phyloP scores from a whole-genome alignment of 2,113 vertebrate genomes.

The Collichthys lucidus region DNA sequence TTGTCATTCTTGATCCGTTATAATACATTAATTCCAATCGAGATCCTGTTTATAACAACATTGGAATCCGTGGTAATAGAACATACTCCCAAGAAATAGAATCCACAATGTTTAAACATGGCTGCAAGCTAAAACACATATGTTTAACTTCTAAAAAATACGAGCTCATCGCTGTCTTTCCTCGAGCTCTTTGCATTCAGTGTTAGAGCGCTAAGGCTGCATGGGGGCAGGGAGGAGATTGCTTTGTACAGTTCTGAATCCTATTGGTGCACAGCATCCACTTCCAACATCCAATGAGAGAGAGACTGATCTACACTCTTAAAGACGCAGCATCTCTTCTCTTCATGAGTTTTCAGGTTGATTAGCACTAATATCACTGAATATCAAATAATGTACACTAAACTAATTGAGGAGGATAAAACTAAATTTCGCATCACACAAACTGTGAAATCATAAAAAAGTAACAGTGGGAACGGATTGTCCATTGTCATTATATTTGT shows the following conservation, averaged over 20 bases:
- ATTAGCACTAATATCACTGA: not conserved
- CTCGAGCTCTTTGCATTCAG: constrained; percentile 55
- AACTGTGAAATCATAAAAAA: too few relatives aligned
- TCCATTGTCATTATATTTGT: too few relatives aligned
- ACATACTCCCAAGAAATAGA: not conserved
- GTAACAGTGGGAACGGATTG: too few relatives aligned
- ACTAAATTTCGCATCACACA: too few relatives aligned
- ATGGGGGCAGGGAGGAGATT: constrained; percentile 84
- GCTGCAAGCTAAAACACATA: not conserved
- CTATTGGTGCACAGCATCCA: constrained; percentile 80
- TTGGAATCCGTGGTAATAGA: not conserved
- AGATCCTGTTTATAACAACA: not conserved
- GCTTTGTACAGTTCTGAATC: constrained; percentile 76
- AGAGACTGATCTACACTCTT: constrained; percentile 9
- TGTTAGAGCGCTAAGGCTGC: constrained; percentile 65
- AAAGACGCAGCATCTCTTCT: constrained; percentile 40
- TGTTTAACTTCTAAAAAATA: not conserved
- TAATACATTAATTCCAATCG: constrained; percentile 6
- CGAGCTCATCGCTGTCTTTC: constrained; percentile 11
- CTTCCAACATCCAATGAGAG: constrained; percentile 75
- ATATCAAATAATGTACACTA: not conserved
- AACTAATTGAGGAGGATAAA: too few relatives aligned
- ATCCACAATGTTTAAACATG: constrained; percentile 1
- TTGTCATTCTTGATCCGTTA: constrained; percentile 63
- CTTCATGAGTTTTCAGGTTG: not conserved